Evolutionary conservation across 2,797 vertebrate species (phyloP), one percentile per base, ranked within the genome.

Genomic region (Sparidentex hasta): DNA sequence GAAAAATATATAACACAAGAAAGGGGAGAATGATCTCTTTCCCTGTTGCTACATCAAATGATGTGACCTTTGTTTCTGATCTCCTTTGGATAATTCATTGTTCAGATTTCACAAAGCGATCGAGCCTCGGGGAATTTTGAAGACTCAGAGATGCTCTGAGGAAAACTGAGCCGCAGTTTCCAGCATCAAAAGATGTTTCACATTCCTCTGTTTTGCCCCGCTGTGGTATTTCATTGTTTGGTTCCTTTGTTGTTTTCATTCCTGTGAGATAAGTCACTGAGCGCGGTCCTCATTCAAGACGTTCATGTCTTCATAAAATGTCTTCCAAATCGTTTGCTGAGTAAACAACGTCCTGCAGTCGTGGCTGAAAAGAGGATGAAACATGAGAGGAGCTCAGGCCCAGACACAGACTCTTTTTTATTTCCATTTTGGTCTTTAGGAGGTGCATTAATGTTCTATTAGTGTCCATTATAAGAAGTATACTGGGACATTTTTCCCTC

Each of bases 51-150:
- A 1, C n/a, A 44, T 79, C 52, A 65, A 38, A 78, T 74, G 21
- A 58, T 57, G 27, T 14, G 41, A 81, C 20, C 66, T 71, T 68
- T 80, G 54, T 58, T 83, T 78, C 78, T 74, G 48, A 67, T 90
- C 70, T 67, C 48, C 55, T 68, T 16, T 16, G 52, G 69, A 83
- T 75, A 66, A 82, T 58, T 73, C 52, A 11, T 21, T 44, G 80
- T 73, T 89, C 80, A 55, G 52, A 87, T 92, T 88, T 92, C 87
- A 90, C 77, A 78, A 21, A 38, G 33, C 33, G 33, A 38, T 38
- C 0, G 0, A 50, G 78, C 84, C 76, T 76, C 41, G 0, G 78
- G 87, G 78, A 58, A 46, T 67, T 83, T 81, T 81, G 38, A 78
- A 78, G 86, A 80, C 83, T 85, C 70, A 88, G 71, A 87, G 69